These are phyloP conservation scores for Characodon lateralis DNA, from an alignment of 2,797 vertebrate species.

Conservation along the genomic window DNA sequence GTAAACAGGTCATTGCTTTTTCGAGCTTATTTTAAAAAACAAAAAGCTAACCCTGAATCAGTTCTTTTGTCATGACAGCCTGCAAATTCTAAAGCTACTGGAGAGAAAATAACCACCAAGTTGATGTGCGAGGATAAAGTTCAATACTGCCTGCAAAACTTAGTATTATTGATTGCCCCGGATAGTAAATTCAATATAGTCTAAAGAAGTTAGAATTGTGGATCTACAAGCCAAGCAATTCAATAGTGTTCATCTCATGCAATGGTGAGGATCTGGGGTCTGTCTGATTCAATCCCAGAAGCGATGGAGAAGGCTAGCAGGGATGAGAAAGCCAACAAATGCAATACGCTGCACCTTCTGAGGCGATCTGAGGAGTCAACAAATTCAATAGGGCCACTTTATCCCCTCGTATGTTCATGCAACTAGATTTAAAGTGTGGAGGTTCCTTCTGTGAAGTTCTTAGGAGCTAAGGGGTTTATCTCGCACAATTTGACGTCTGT, in stretches of 20 bases:
- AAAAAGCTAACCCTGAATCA: conserved; percentile 60
- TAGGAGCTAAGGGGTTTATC: conserved; percentile 75
- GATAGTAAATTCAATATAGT: conserved; percentile 87
- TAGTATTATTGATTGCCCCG: conserved; percentile 84
- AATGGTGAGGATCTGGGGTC: conserved; percentile 80
- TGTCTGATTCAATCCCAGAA: conserved; percentile 85
- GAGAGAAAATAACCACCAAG: conserved; percentile 74
- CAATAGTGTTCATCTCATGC: conserved; percentile 83
- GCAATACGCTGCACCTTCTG: conserved; percentile 81
- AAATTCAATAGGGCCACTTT: conserved; percentile 84
- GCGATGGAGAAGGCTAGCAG: conserved; percentile 74
- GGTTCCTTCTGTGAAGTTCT: conserved; percentile 67
- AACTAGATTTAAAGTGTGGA: conserved; percentile 78
- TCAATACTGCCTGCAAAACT: conserved; percentile 85
- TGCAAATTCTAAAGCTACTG: conserved; percentile 78
- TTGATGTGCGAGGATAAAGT: conserved; percentile 77
- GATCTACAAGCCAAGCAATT: conserved; percentile 86
- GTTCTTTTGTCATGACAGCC: conserved; percentile 71
- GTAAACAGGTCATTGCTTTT: conserved; percentile 57
- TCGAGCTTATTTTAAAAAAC: conserved; percentile 63
- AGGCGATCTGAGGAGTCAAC: conserved; percentile 83
- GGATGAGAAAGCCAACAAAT: conserved; percentile 82
- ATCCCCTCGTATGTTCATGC: conserved; percentile 83
- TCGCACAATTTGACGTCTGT: conserved; percentile 81
- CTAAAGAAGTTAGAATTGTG: conserved; percentile 86